A percentile compares a stretch with the other conserved stretches of the same genome.
Conservation (phyloP, 2,888 invertebrate genomes). For the Andrena dorsata region DNA sequence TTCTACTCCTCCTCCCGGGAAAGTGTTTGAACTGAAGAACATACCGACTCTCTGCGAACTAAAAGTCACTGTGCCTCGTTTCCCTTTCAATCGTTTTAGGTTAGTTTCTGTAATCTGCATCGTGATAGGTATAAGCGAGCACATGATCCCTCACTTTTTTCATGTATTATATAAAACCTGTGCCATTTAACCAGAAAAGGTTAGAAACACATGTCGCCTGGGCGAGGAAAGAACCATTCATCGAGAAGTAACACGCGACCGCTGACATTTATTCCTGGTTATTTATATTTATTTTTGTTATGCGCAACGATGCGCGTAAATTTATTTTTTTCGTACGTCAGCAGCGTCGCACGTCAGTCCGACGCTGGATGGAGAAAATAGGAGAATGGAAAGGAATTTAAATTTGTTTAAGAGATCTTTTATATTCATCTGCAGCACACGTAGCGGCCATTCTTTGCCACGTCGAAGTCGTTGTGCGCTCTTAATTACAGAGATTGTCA, state of each 20-base stretch:
- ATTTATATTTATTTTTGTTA: constrained; percentile 59
- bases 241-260: constrained; percentile 46
- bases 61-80: too few species aligned
- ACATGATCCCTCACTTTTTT: background rate
- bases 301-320: constrained; percentile 29
- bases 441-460: too few species aligned
- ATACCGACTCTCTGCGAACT: too few species aligned
- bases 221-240: constrained; percentile 25
- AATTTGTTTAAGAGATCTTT: background rate
- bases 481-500: too few species aligned
- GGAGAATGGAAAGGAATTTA: background rate
- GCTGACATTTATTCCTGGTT: constrained; percentile 59
- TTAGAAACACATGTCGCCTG: constrained; percentile 10
- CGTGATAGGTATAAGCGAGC: too few species aligned
- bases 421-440: background rate
- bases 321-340: constrained; percentile 49
- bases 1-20: too few species aligned
- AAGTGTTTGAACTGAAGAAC: too few species aligned
- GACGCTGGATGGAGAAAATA: background rate
- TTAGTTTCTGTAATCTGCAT: too few species aligned
- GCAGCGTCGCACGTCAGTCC: constrained; percentile 6
- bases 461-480: too few species aligned
- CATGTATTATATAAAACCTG: background rate
- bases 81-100: too few species aligned
- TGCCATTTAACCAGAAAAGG: constrained; percentile 38